Evolutionary conservation across 1,140 invertebrate species (phyloP), one percentile per base, ranked within the genome.

Genomic region (Leptopilina clavipes): DNA sequence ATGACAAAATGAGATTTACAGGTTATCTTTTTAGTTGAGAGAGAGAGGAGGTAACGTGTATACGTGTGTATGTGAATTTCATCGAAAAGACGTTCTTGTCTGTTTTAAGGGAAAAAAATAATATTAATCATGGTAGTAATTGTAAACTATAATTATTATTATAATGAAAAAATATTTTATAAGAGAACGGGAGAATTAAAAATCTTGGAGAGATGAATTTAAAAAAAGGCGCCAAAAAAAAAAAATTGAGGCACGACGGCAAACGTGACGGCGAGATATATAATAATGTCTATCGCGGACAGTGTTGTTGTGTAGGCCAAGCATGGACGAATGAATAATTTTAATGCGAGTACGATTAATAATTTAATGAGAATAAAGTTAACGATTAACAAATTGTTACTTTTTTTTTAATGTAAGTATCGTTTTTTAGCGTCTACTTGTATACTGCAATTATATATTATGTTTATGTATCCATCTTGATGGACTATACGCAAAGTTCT

Each of bases 81-180:
- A 12, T 31, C 22, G 75, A 73, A 81, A 74, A 79, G 25, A 81
- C 71, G 79, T 56, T 76, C 73, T 77, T 31, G 71, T 85, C 79
- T 84, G 70, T 84, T 86, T 77, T 84, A 82, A 77, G 73, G 65
- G 75, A 73, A 75, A 75, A 73, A 72, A 75, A 77, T 71, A 76
- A 73, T 74, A 80, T 72, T 78, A 83, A 76, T 73, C 79, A 17
- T 79, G 80, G 76, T 83, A 84, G 79, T 74, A 79, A 82, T 80
- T 76, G 78, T 70, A 72, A 40, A 77, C 76, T 81, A 85, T 72
- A 81, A 83, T 80, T 83, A 87, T 79, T 83, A 87, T 79, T 83
- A 71, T 82, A 82, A 86, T 77, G 56, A 83, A 82, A 79, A 81
- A 74, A 81, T 85, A 84, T 82, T 88, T 81, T 83, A 90, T 83